Conservation (phyloP, 2,888 invertebrate genomes). For the Diabrotica balteata region DNA sequence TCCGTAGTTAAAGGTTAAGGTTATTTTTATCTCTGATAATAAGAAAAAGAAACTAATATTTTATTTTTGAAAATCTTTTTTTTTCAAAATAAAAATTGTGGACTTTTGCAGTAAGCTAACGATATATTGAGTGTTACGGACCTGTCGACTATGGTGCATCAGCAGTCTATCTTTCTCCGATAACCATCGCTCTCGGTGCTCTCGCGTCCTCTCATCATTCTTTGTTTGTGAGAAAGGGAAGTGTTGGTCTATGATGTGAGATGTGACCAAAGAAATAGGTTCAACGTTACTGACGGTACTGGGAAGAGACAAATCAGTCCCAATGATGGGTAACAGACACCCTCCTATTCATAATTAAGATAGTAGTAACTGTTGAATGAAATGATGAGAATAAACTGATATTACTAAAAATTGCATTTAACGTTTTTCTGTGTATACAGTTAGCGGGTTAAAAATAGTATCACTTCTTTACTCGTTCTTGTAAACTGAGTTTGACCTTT, state of each 20-base stretch:
- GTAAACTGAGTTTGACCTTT: no score
- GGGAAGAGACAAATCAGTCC: slow-evolving; percentile 22
- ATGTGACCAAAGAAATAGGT: slow-evolving; percentile 29
- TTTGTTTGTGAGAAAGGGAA: slow-evolving; percentile 35
- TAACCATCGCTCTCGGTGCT: slow-evolving; percentile 19
- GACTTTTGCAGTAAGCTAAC: no score
- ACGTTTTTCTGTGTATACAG: no score
- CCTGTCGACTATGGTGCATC: slow-evolving; percentile 24
- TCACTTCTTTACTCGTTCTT: no score
- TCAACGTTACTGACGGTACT: slow-evolving; percentile 16
- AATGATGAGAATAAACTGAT: not conserved
- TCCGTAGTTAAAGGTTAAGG: no score
- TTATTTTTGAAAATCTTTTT: no score
- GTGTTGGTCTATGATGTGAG: slow-evolving; percentile 14
- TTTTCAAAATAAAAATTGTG: no score
- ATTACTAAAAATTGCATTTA: no score
- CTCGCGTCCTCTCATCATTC: slow-evolving; percentile 24
- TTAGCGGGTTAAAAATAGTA: no score
- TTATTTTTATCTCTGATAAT: no score
- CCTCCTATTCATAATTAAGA: slow-evolving; percentile 7
- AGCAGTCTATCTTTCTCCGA: slow-evolving; percentile 24
- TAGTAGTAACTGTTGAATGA: not conserved
- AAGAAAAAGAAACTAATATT: no score
- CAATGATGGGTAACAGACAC: slow-evolving; percentile 15
- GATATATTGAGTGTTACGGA: slow-evolving; percentile 4